Base-by-base conservation (phyloP, 2,888 invertebrate genomes). In the Argynnis bischoffii region DNA sequence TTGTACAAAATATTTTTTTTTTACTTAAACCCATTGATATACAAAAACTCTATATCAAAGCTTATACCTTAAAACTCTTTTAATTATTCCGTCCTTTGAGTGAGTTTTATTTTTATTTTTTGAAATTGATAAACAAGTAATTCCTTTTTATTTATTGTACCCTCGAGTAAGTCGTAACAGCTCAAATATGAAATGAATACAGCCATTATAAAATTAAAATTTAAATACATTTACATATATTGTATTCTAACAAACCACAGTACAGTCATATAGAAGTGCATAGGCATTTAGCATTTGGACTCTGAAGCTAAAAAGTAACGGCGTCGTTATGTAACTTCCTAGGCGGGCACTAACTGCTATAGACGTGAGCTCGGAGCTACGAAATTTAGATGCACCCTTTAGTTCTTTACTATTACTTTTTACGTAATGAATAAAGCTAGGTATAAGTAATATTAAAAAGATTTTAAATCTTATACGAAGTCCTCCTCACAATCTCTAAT, bases 211-310 rank as follows among this genome's bases (percentile, higher is more conserved):
- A 4, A 13, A 18, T 53, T 53, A 11, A 53, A 14, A 26, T 14
- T 14, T 53, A 53, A 26, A 53, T 55, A 51, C 18, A 61, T 51
- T 61, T 61, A 35, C 21, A 65, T 65, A 50, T 53, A 15, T 47
- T 54, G 56, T 47, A 48, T 21, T 47, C 53, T 46, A 65, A 54
- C 54, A 54, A 63, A 63, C 54, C 47, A 63, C 63, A 63, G 21
- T 47, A 54, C 35, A 63, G 63, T 50, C 61, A 66, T 66, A 55
- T 70, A 70, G 66, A 74, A 72, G 69, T 70, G 72, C 77, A 78
- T 81, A 81, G 82, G 80, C 77, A 81, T 84, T 83, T 82, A 83
- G 80, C 82, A 80, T 85, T 85, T 84, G 82, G 82, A 79, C 80
- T 78, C 78, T 77, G 82, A 80, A 81, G 77, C 78, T 81, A 83